phyloP scores from a whole-genome alignment of 1,140 invertebrate species.

The Drosophila teissieri region DNA sequence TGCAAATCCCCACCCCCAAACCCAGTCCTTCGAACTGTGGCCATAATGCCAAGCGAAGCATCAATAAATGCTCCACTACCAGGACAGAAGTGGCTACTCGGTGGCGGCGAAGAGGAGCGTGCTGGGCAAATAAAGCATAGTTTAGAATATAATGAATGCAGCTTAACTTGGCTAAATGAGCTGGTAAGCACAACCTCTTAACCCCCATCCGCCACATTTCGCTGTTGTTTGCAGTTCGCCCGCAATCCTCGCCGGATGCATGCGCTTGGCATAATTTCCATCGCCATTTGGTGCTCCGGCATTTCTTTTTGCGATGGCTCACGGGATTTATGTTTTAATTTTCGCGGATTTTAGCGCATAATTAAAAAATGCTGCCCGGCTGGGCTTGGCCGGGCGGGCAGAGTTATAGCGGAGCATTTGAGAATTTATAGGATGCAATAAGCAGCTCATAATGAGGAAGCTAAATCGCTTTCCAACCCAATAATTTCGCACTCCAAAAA shows the following conservation, averaged over 20 bases:
- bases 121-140: slow-evolving; percentile 71
- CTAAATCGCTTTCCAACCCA: slow-evolving; percentile 46
- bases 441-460: slow-evolving; percentile 35
- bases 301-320: slow-evolving; percentile 31
- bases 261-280: slow-evolving; percentile 67
- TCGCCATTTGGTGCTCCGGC: slow-evolving; percentile 50
- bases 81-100: slow-evolving; percentile 39
- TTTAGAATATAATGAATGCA: slow-evolving; percentile 79
- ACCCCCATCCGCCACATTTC: slow-evolving; percentile 33
- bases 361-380: slow-evolving; percentile 54
- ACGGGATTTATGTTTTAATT: slow-evolving; percentile 74
- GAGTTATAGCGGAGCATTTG: slow-evolving; percentile 38
- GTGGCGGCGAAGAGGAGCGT: slow-evolving; percentile 8
- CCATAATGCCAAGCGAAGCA: slow-evolving; percentile 68
- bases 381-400: neutral
- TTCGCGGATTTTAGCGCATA: slow-evolving; percentile 70
- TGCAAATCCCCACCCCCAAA: slow-evolving; percentile 46
- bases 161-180: slow-evolving; percentile 80
- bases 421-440: slow-evolving; percentile 45
- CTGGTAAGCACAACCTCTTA: slow-evolving; percentile 48
- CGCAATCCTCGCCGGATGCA: slow-evolving; percentile 24
- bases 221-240: slow-evolving; percentile 46
- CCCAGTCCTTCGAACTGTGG: slow-evolving; percentile 12
- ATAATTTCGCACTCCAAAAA: slow-evolving; percentile 21
- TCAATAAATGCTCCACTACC: slow-evolving; percentile 78